Base-by-base conservation (phyloP, 2,888 invertebrate species). In the Agrotis clavis region DNA sequence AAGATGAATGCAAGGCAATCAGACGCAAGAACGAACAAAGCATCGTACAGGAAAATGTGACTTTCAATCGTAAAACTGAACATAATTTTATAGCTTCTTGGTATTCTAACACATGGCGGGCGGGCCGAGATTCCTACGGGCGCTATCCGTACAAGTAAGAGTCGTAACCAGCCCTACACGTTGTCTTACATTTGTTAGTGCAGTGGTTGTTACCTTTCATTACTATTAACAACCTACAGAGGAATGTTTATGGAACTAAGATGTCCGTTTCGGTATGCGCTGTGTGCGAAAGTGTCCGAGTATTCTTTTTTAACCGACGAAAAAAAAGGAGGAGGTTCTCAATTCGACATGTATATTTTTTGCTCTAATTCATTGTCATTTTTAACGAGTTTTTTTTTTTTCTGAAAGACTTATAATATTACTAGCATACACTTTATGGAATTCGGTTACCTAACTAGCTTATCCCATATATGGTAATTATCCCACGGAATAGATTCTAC, bases 1-100 rank as follows among this genome's bases (percentile, higher is more conserved):
- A 89, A 93, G 93, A 94, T 94, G 93, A 94, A 94, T 94, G 91
- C 93, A 90, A 92, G 89, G 94, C 93, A 94, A 95, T 94, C 94
- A 94, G 90, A 91, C 90, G 89, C 89, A 89, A 87, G 90, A 88
- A 89, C 91, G 93, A 92, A 94, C 95, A 95, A 95, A 94, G 91
- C 94, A 89, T 94, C 91, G 94, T 93, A 92, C 90, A 91, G 91
- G 93, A 94, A 95, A 94, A 94, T 94, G 93, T 92, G 92, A 94
- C 93, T 94, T 94, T 93, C 91, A 94, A 93, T 95, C 93, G 93
- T 95, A 94, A 94, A 94, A 92, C 90, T 90, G 90, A 91, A 90
- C 92, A 92, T 94, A 92, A 94, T 90, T 94, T 95, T 93, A 94
- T 90, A 87, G 90, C 89, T 94, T 94, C 93, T 91, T 89, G 85